phyloP scores from a whole-genome alignment of 1,140 invertebrate species.

The Drosophila bocqueti region DNA sequence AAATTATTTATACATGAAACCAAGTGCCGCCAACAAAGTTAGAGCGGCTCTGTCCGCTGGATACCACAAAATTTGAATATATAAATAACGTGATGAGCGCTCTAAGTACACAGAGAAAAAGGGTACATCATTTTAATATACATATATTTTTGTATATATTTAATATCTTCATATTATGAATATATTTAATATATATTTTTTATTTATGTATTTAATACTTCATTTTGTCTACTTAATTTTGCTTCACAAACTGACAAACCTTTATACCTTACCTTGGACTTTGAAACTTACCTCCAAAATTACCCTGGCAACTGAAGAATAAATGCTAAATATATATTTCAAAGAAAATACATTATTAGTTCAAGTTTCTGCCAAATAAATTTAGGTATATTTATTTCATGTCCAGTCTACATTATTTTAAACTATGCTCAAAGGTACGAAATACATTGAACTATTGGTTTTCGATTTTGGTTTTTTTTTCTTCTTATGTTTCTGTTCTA shows the following conservation, averaged over 20 bases:
- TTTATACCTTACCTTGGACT: background rate
- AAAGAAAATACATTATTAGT: background rate
- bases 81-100: slow-evolving; percentile 29
- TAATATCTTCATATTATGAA: no score
- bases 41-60: background rate
- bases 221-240: no score
- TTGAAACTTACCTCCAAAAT: background rate
- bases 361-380: slow-evolving; percentile 13
- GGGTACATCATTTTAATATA: background rate
- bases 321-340: background rate
- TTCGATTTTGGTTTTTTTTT: slow-evolving; percentile 24
- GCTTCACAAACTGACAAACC: background rate
- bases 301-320: background rate
- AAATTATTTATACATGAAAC: slow-evolving; percentile 4
- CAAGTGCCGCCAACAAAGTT: slow-evolving; percentile 2
- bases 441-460: slow-evolving; percentile 63
- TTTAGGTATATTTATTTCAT: slow-evolving; percentile 22
- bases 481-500: slow-evolving; percentile 16
- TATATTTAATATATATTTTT: no score
- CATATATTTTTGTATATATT: no score
- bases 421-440: slow-evolving; percentile 63
- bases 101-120: background rate
- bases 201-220: no score
- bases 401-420: slow-evolving; percentile 46
- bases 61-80: slow-evolving; percentile 52